Conservation (phyloP, 2,888 invertebrate genomes). For the Danaus chrysippus region DNA sequence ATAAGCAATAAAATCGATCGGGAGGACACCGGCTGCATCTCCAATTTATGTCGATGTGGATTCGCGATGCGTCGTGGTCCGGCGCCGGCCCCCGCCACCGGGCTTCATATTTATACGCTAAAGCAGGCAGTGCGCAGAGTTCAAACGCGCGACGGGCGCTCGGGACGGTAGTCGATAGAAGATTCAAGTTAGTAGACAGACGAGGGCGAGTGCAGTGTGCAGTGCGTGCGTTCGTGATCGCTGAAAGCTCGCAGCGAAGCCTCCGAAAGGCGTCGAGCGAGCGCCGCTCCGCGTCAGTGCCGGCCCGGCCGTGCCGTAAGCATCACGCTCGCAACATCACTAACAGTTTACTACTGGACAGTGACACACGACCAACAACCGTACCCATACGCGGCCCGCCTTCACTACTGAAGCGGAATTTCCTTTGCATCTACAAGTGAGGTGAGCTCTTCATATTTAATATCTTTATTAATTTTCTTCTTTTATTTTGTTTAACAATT, state of each 20-base stretch:
- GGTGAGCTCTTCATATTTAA: constrained; percentile 52
- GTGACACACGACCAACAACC: constrained; percentile 50
- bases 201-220: constrained; percentile 78
- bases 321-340: constrained; percentile 60
- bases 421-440: constrained; percentile 49
- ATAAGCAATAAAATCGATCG: constrained; percentile 75
- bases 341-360: constrained; percentile 56
- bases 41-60: constrained; percentile 73
- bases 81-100: constrained; percentile 75
- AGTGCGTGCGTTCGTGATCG: constrained; percentile 74
- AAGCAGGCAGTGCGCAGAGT: constrained; percentile 73
- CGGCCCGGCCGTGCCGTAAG: constrained; percentile 77
- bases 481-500: background rate
- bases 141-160: constrained; percentile 77
- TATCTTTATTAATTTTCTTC: background rate
- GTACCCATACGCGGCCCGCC: constrained; percentile 46
- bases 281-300: constrained; percentile 71
- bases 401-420: constrained; percentile 54
- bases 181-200: constrained; percentile 73
- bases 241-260: constrained; percentile 77
- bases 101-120: constrained; percentile 77
- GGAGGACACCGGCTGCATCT: constrained; percentile 75
- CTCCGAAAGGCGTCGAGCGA: constrained; percentile 58
- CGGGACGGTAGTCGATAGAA: constrained; percentile 73
- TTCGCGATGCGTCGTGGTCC: constrained; percentile 71